Conservation (phyloP, 2,113 vertebrate species). For the Spea multiplicata region DNA sequence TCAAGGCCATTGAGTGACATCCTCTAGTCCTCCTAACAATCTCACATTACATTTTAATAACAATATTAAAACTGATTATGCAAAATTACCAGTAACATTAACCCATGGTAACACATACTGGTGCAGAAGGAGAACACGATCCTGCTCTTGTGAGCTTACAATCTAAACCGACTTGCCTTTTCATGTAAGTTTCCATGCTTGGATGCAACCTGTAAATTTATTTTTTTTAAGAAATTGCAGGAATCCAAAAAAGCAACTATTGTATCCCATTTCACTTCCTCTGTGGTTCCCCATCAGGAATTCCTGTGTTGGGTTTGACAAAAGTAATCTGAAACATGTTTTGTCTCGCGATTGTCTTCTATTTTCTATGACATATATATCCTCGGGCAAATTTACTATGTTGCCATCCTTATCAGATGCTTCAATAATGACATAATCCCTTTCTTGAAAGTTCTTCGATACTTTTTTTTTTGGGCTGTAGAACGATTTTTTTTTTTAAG, state of each 20-base stretch:
- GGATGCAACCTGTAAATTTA: too few relatives aligned
- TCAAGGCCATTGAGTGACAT: too few relatives aligned
- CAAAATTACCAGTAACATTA: too few relatives aligned
- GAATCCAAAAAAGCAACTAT: neutral
- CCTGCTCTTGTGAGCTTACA: too few relatives aligned
- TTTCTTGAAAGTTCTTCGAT: neutral
- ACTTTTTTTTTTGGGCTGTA: neutral
- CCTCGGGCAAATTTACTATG: neutral
- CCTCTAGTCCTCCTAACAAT: too few relatives aligned
- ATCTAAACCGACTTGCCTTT: too few relatives aligned
- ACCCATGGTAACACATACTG: too few relatives aligned
- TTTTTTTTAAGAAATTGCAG: too few relatives aligned
- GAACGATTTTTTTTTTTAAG: neutral
- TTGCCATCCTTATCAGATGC: neutral
- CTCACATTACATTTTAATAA: too few relatives aligned
- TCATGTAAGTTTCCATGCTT: too few relatives aligned
- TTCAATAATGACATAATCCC: conserved; percentile 1
- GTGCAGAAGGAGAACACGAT: too few relatives aligned
- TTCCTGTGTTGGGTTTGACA: neutral
- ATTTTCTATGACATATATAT: neutral
- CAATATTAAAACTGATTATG: too few relatives aligned
- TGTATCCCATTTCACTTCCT: neutral
- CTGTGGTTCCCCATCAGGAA: neutral
- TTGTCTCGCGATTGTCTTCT: neutral
- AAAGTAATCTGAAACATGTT: neutral